Base-by-base conservation (phyloP, 2,797 vertebrate genomes). In the Pangasius larnaudii region DNA sequence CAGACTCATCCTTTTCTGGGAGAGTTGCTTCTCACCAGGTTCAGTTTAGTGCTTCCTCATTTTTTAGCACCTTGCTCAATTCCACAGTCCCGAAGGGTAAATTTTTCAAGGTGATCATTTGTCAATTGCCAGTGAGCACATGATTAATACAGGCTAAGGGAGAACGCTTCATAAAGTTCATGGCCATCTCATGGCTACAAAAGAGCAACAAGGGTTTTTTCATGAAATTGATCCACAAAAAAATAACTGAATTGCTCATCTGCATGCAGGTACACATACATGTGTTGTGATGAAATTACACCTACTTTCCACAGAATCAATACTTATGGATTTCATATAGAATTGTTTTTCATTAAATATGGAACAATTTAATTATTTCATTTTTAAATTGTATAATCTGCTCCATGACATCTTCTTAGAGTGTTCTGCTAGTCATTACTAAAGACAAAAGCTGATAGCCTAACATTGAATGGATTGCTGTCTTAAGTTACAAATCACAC, bases 1-100 rank as follows among this genome's bases (percentile, higher is more conserved):
- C 79, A 92, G 92, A 92, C 85, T 93, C 93, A 93, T 93, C 92
- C 88, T 90, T 89, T 89, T 92, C 65, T 88, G 80, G 89, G 74
- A 82, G 89, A 91, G 80, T 72, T 84, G 67, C 61, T 90, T 84
- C 36, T 83, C 91, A 90, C 89, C 92, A 92, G 91, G 91, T 87
- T 85, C 51, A 30, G 67, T 49, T 49, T 30, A 67, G n/a, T 42
- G 81, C 86, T 91, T 90, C 71, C 84, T 90, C 75, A 67, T 30
- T 84, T 92, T 85, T 86, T 61, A 89, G 81, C 75, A 88, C 74
- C 80, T 87, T 82, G 61, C 84, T 91, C 85, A 87, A 81, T 75
- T 90, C 87, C 56, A 67, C 39, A 61, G 74, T 56, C 46, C 77
- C 86, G 71, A 82, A 87, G 74, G 33, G 46, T 88, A 80, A 87